These are phyloP conservation scores for Diglossa cyanea DNA, from an alignment of 2,797 vertebrate genomes.

Conservation along the genomic window DNA sequence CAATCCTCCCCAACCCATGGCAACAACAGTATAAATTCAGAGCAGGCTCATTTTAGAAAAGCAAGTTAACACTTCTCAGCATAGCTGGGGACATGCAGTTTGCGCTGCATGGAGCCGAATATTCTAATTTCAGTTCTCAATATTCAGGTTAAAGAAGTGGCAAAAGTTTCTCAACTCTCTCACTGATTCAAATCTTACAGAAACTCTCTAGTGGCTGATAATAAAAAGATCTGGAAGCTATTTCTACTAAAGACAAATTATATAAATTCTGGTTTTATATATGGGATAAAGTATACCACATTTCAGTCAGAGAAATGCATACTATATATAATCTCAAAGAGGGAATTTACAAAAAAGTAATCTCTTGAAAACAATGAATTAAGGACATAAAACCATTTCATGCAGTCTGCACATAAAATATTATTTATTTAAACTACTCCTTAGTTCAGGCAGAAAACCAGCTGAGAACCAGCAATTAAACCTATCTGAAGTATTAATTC, in stretches of 20 bases:
- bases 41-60: neutral
- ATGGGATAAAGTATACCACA: neutral
- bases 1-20: neutral
- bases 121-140: neutral
- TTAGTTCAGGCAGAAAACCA: constrained; percentile 64
- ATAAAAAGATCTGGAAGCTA: neutral
- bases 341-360: neutral
- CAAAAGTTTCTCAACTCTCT: neutral
- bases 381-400: neutral
- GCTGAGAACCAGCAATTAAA: constrained; percentile 70
- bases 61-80: neutral
- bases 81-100: neutral
- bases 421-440: constrained; percentile 28
- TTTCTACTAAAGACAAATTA: neutral
- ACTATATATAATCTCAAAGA: neutral
- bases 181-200: neutral
- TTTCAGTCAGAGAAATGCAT: neutral
- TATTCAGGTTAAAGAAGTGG: neutral
- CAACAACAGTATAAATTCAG: neutral
- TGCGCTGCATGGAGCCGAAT: neutral
- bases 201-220: neutral
- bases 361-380: constrained; percentile 8
- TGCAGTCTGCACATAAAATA: neutral
- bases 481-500: constrained; percentile 55
- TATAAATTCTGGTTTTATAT: neutral